Evolutionary conservation across 35 echinoderm and acorn worm genomes (phyloP).

Genomic region (Nesometra sesokonis): DNA sequence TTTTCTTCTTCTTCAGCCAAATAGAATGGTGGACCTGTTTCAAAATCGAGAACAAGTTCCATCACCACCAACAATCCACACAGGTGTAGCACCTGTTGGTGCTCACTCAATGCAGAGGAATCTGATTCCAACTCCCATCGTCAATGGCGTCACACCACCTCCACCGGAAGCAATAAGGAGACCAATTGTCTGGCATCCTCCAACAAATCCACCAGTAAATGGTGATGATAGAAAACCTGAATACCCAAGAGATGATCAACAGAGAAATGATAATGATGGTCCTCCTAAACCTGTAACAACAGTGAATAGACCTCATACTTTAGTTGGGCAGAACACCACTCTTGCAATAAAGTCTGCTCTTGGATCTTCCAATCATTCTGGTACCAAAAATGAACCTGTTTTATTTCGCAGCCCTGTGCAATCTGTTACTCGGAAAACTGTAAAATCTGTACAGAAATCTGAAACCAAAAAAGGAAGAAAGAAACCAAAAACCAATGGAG

Average conservation of each 20-base stretch:
- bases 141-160: not conserved
- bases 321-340: slow-evolving; percentile 77
- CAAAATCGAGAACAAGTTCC: not conserved
- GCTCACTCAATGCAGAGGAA: not conserved
- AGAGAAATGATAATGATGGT: not conserved
- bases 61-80: not conserved
- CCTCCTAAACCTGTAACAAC: slow-evolving; percentile 39
- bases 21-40: too few relatives aligned
- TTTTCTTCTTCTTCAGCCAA: too few relatives aligned
- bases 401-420: slow-evolving; percentile 78
- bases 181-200: not conserved
- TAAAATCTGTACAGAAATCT: not conserved
- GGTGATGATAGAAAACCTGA: not conserved
- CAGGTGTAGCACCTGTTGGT: not conserved
- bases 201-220: not conserved
- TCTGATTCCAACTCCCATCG: not conserved
- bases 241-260: not conserved
- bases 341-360: slow-evolving; percentile 58
- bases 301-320: slow-evolving; percentile 43
- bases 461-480: slow-evolving; percentile 21
- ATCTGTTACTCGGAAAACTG: slow-evolving; percentile 29
- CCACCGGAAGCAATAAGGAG: not conserved
- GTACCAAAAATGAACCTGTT: slow-evolving; percentile 14
- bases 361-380: slow-evolving; percentile 22
- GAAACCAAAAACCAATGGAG: slow-evolving; percentile 15